Evolutionary conservation across 2,888 invertebrate species (phyloP).

Genomic region (Saturnia pavonia): DNA sequence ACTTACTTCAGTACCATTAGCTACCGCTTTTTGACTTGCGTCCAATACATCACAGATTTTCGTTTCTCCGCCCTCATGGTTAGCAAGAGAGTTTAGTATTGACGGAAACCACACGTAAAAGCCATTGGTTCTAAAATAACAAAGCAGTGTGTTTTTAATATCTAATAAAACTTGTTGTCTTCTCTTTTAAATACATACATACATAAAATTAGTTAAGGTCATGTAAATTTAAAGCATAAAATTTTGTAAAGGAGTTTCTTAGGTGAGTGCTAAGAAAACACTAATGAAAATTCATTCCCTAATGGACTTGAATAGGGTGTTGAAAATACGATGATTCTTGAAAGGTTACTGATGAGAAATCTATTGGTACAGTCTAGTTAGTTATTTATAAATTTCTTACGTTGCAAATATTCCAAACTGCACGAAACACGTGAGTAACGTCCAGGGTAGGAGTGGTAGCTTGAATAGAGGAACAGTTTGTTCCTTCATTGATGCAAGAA

Average conservation of each 20-base stretch:
- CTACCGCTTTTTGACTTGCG: constrained; percentile 39
- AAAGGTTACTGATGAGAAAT: too few relatives aligned
- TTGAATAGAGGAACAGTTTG: constrained; percentile 82
- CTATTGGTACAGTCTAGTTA: too few relatives aligned
- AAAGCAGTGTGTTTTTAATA: neutral
- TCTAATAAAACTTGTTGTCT: neutral
- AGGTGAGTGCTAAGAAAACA: too few relatives aligned
- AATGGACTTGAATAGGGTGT: too few relatives aligned
- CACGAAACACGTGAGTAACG: constrained; percentile 81
- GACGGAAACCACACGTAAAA: constrained; percentile 83
- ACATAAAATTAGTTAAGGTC: too few relatives aligned
- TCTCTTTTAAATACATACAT: neutral
- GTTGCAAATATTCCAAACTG: constrained; percentile 86
- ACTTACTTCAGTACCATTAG: constrained; percentile 56
- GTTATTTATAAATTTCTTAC: constrained; percentile 60
- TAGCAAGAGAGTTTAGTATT: constrained; percentile 78
- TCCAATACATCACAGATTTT: constrained; percentile 72
- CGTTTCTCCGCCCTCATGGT: constrained; percentile 58
- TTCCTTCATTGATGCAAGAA: constrained; percentile 75
- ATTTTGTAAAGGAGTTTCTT: too few relatives aligned
- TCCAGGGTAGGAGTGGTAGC: constrained; percentile 78
- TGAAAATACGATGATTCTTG: too few relatives aligned
- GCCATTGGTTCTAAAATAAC: constrained; percentile 73
- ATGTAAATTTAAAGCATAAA: too few relatives aligned
- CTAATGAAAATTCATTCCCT: too few relatives aligned